Evolutionary conservation across 2,888 invertebrate genomes (phyloP), one percentile per base, ranked within the genome.

Genomic region (Megastigmus dorsalis): DNA sequence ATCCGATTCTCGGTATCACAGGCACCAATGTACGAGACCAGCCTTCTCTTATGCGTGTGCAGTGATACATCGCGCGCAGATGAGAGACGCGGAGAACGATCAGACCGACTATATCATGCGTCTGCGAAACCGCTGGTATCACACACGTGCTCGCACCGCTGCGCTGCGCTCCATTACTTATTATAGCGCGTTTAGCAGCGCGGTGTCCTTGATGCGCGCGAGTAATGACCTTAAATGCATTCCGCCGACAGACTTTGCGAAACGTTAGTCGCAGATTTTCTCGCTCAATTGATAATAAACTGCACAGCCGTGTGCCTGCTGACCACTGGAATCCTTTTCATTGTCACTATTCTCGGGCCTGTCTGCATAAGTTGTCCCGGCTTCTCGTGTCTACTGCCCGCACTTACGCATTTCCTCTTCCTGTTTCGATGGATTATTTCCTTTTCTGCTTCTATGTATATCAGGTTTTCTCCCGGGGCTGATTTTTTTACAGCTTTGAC

Each of bases 151-250:
- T 10, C 41, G 15, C 18, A 30, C 30, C 18, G 3, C 43, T n/a
- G 59, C 45, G 52, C n/a, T n/a, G n/a, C n/a, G n/a, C n/a, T n/a
- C n/a, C n/a, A n/a, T n/a, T n/a, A n/a, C n/a, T n/a, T n/a, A n/a
- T n/a, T n/a, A n/a, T n/a, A n/a, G 55, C 13, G 5, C 55, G 10
- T 36, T 15, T 54, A 13, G 66, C 54, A n/a, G n/a, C n/a, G n/a
- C n/a, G 33, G 3, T 63, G 70, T 71, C 70, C 70, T 71, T 71
- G 70, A 63, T 71, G 55, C 10, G 6, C 66, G 18, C 59, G 63
- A 71, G 63, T 71, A 71, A 63, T 55, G 70, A 71, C 70, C 70
- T 71, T 71, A 71, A 71, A 63, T 63, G 45, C 63, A 60, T 43
- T 52, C 43, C 10, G 41, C 57, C 54, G 26, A n/a, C n/a, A n/a